Evolutionary conservation across 35 echinoderm and acorn worm species (phyloP), one percentile per base, ranked within the genome.

Genomic region (Stichopus chloronotus): DNA sequence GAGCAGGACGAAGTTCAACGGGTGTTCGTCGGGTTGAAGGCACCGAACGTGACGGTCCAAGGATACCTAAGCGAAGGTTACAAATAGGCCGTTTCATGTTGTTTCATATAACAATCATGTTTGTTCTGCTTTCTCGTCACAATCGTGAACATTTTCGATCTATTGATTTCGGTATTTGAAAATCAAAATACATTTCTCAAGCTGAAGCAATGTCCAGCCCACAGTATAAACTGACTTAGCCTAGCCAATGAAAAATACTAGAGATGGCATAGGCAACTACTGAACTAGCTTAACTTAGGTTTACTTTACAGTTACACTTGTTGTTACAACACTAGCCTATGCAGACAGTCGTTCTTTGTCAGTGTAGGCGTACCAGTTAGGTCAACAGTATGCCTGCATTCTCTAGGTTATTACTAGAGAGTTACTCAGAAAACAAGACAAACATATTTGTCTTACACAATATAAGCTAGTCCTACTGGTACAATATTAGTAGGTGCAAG

Each of bases 61-160:
- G 82, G n/a, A 85, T 85, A 58, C 82, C 82, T 8, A 85, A 85
- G 24, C 55, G 82, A 59, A 85, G 82, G 82, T 85, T 58, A 58
- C 5, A 13, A 16, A 12, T 55, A 82, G 7, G 9, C 52, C 25
- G 0, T 76, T 13, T 11, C 11, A n/a, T 13, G 65, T 11, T 11
- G 11, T 4, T 71, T 1, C 11, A 71, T 11, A 11, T 13, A 13
- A 13, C 19, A 16, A 16, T 30, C 19, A n/a, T 78, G 76, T 78
- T 4, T 8, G 16, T 78, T 8, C 7, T 30, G 19, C n/a, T 13
- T 1, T 11, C 65, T 13, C 2, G n/a, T 13, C n/a, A 13, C 65
- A 71, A 11, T 13, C n/a, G 2, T n/a, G 11, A 13, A 71, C 65
- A 11, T 71, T n/a, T n/a, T n/a, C 65, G n/a, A 4, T 13, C 65